Evolutionary conservation across 2,797 vertebrate species (phyloP).

Genomic region (Tolypeutes matacus): DNA sequence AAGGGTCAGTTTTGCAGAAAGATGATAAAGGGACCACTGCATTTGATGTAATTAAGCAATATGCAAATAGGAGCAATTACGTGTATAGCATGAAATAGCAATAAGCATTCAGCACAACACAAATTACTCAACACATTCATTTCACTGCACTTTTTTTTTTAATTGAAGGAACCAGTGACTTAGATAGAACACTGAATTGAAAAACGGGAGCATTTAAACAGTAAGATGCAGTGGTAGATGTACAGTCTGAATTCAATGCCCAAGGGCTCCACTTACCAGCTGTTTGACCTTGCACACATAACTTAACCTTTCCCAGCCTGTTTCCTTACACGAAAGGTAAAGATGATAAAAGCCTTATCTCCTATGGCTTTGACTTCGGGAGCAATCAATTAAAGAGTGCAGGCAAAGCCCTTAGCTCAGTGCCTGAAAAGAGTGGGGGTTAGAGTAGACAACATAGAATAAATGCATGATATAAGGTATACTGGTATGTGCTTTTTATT

Average conservation of each 20-base stretch:
- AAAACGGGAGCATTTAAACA: conserved; percentile 67
- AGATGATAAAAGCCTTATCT: neutral
- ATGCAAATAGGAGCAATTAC: conserved; percentile 81
- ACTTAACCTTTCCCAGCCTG: conserved; percentile 25
- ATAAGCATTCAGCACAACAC: conserved; percentile 78
- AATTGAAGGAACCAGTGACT: conserved; percentile 79
- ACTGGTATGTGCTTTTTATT: neutral
- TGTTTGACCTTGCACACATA: conserved; percentile 9
- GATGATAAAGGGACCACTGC: conserved; percentile 77
- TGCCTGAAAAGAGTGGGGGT: neutral
- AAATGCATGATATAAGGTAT: neutral
- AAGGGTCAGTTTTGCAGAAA: conserved; percentile 76
- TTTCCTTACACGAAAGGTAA: conserved; percentile 58
- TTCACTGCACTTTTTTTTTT: conserved; percentile 66
- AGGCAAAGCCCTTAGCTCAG: neutral
- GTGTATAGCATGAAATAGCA: conserved; percentile 79
- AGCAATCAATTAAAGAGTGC: neutral
- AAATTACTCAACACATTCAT: conserved; percentile 81
- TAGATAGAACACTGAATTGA: conserved; percentile 76
- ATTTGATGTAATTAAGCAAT: conserved; percentile 84
- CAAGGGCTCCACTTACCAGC: conserved; percentile 15
- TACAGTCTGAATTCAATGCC: conserved; percentile 28
- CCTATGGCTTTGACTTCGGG: neutral
- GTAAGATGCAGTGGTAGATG: conserved; percentile 54
- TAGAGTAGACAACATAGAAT: no score